A percentile compares a stretch with the other conserved stretches of the same genome.
Conservation (phyloP, 2,888 invertebrate species). For the Diarsia mendica region DNA sequence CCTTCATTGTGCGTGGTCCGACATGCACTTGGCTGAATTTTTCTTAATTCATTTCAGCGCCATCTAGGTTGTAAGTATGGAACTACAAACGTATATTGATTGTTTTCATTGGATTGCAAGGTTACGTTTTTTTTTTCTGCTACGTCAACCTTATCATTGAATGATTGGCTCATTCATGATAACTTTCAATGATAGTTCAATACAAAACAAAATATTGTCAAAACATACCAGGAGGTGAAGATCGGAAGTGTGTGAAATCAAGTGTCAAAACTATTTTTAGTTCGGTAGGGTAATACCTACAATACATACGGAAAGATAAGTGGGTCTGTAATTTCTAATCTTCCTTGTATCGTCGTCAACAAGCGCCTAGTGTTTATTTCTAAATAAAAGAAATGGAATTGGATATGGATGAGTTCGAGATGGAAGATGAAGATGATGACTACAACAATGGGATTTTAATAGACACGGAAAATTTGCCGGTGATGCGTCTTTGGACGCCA, state of each 20-base stretch:
- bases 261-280: constrained; percentile 43
- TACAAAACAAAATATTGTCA: background rate
- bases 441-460: constrained; percentile 75
- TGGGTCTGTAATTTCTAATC: background rate
- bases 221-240: constrained; percentile 2
- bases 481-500: constrained; percentile 83
- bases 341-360: background rate
- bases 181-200: background rate
- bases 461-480: constrained; percentile 82
- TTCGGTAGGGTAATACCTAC: background rate
- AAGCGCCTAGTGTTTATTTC: constrained; percentile 5
- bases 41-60: constrained; percentile 3
- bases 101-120: background rate
- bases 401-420: background rate
- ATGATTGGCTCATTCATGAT: background rate
- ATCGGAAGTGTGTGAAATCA: constrained; percentile 2
- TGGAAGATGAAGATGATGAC: constrained; percentile 50
- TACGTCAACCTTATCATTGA: constrained; percentile 9
- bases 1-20: background rate
- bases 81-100: constrained; percentile 10
- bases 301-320: background rate
- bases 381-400: constrained; percentile 65
- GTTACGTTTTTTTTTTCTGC: background rate
- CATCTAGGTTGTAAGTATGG: constrained; percentile 14
- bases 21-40: background rate